phyloP scores from a whole-genome alignment of 2,797 vertebrate genomes.

The Mallotus villosus region DNA sequence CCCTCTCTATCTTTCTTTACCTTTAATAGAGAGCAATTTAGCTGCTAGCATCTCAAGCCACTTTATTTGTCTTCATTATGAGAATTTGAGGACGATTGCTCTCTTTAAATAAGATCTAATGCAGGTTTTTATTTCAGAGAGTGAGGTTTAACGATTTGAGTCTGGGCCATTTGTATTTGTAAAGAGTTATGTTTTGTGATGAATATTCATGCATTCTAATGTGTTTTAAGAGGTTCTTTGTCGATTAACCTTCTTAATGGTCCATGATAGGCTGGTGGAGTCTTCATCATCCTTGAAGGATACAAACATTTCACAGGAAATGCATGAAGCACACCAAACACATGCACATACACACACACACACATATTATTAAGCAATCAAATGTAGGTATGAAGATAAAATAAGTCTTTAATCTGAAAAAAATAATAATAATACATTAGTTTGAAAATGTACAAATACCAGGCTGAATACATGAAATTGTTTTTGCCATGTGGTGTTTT shows the following conservation, averaged over 20 bases:
- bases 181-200: constrained; percentile 9
- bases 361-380: background rate
- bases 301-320: background rate
- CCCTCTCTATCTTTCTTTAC: background rate
- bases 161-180: constrained; percentile 12
- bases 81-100: constrained; percentile 1
- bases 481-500: too few relatives aligned
- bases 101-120: constrained; percentile 16
- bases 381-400: background rate
- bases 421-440: background rate
- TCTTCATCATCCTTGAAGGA: background rate
- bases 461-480: too few relatives aligned
- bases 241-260: constrained; percentile 24
- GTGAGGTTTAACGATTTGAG: constrained; percentile 4
- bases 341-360: background rate
- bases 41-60: background rate
- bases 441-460: too few relatives aligned
- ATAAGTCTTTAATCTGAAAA: background rate
- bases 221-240: constrained; percentile 20
- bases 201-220: constrained; percentile 21
- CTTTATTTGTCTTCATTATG: constrained; percentile 12
- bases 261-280: background rate
- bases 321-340: background rate
- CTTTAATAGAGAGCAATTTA: constrained; percentile 14
- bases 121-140: background rate